Evolutionary conservation across 2,797 vertebrate genomes (phyloP).

Genomic region (Meriones psammophilus): DNA sequence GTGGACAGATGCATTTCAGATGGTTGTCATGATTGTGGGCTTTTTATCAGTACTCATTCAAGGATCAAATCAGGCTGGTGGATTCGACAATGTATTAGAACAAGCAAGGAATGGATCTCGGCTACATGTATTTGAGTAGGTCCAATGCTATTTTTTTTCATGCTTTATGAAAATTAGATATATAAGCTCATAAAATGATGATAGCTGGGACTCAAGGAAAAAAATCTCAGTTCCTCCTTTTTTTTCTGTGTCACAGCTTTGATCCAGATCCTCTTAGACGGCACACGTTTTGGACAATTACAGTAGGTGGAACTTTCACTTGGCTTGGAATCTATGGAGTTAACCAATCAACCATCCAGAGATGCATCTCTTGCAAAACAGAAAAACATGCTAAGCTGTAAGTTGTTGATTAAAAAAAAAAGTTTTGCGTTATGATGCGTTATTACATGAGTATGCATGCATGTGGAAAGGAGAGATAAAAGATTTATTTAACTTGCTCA

Average conservation of each 20-base stretch:
- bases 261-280: conserved; percentile 89
- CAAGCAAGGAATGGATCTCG: conserved; percentile 88
- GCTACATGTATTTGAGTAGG: conserved; percentile 91
- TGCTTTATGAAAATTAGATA: conserved; percentile 17
- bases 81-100: conserved; percentile 88
- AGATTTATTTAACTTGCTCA: neutral
- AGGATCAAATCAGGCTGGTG: conserved; percentile 88
- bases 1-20: conserved; percentile 95
- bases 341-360: conserved; percentile 93
- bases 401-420: conserved; percentile 77
- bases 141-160: conserved; percentile 16
- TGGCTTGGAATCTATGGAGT: conserved; percentile 94
- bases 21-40: conserved; percentile 92
- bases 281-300: conserved; percentile 93
- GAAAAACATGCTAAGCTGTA: conserved; percentile 92
- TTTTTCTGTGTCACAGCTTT: conserved; percentile 85
- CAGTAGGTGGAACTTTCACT: conserved; percentile 91
- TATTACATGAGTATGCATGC: neutral
- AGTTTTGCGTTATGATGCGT: neutral
- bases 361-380: conserved; percentile 92
- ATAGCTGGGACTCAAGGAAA: neutral
- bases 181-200: neutral
- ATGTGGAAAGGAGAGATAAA: neutral
- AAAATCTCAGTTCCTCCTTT: neutral
- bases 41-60: conserved; percentile 91